Evolutionary conservation across 2,888 invertebrate genomes (phyloP), one percentile per base, ranked within the genome.

Genomic region (Nezara viridula): DNA sequence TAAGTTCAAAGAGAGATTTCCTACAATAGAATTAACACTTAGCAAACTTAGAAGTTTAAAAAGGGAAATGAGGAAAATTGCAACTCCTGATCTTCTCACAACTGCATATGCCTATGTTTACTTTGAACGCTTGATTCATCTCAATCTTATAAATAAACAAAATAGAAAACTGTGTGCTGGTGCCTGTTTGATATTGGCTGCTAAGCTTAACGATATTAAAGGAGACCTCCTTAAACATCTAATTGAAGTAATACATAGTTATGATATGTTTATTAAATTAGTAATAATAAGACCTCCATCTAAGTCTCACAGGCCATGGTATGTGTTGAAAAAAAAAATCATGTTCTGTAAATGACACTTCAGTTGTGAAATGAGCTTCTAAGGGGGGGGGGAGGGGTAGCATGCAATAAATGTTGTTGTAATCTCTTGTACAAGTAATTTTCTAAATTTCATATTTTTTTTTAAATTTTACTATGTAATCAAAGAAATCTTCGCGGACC

Each of bases 91-190:
- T 93, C 94, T 98, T 90, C 94, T 98, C 90, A 98, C 98, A 0
- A 97, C 99, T 32, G 98, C 99, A 32, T 98, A 98, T 93, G 97
- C 98, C 0, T 99, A 98, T 92, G 99, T 99, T n/a, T 99, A 98
- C 93, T 99, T 99, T 93, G 99, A 99, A 93, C 98, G 98, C 93
- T 94, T 99, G 89, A 98, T 99, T 91, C 94, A 98, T 88, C 96
- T 97, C 91, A 96, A 97, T 92, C 94, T 98, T 90, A 97, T 99
- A 88, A 98, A 98, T 92, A 99, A 99, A 93, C 96, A 96, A 92
- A 99, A 99, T 92, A 95, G 99, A 85, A 99, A 99, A 93, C 94
- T 98, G 90, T 98, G 98, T 92, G 98, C 99, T 27, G 99, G 98
- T 73, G 98, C 98, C 24, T 98, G 98, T 93, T 94, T 99, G 89